These are phyloP conservation scores for Hyperoplus immaculatus DNA, from an alignment of 2,797 vertebrate species.

Conservation along the genomic window DNA sequence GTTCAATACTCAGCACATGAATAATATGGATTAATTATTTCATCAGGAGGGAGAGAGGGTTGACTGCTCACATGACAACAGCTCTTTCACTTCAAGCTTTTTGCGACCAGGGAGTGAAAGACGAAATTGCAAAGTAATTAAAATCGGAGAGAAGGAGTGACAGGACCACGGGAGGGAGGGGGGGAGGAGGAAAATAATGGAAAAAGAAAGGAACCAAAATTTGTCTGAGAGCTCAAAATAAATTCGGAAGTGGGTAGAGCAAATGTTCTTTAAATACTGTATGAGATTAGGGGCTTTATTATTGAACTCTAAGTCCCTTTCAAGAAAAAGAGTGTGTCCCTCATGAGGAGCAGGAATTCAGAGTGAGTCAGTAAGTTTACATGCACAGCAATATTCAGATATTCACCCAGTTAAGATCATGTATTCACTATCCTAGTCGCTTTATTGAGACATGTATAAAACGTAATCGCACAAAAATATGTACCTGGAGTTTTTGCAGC, in stretches of 20 bases:
- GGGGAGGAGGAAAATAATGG: constrained; percentile 59
- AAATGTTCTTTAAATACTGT: constrained; percentile 64
- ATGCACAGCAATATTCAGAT: no score
- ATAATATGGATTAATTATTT: constrained; percentile 39
- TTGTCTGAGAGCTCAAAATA: constrained; percentile 43
- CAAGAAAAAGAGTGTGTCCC: constrained; percentile 13
- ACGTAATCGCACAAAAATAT: no score
- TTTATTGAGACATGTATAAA: no score
- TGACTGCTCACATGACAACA: constrained; percentile 49
- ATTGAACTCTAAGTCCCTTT: constrained; percentile 42
- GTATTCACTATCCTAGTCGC: no score
- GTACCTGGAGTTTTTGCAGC: no score
- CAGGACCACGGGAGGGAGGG: constrained; percentile 60
- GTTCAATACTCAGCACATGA: constrained; percentile 46
- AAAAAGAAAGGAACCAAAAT: constrained; percentile 19
- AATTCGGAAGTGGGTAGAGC: constrained; percentile 10
- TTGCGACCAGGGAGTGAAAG: constrained; percentile 6
- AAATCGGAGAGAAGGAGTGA: constrained; percentile 59
- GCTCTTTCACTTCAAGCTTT: constrained; percentile 37
- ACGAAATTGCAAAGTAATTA: constrained; percentile 52
- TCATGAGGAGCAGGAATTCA: constrained; percentile 14
- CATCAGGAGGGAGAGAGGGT: constrained; percentile 39
- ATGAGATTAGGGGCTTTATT: constrained; percentile 62
- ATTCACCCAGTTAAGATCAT: no score
- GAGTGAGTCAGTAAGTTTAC: background rate